A percentile compares a stretch with the other conserved stretches of the same genome.
These are phyloP conservation scores for Stichopus chloronotus DNA, from an alignment of 35 echinoderm and acorn worm genomes.

Conservation along the genomic window DNA sequence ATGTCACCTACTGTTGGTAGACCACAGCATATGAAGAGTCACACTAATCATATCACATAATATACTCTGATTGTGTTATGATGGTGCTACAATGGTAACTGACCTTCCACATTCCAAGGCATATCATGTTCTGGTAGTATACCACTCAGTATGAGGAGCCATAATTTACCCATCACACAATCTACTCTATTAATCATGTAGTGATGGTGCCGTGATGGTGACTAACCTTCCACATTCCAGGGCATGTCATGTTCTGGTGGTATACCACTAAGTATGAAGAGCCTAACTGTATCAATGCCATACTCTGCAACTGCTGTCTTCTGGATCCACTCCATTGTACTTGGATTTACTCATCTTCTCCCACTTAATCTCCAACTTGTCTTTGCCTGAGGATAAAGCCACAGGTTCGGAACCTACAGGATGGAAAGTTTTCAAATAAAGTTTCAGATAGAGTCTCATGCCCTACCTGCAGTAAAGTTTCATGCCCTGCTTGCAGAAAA, in stretches of 20 bases:
- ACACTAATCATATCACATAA: not conserved
- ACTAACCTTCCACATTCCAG: constrained; percentile 89
- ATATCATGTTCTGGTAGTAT: constrained; percentile 91
- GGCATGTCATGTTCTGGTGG: constrained; percentile 92
- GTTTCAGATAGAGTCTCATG: not conserved
- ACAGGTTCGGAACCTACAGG: constrained; percentile 73
- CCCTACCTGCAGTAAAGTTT: no score
- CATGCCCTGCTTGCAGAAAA: no score
- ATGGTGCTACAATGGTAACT: not conserved
- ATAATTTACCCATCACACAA: no score
- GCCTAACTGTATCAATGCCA: constrained; percentile 84
- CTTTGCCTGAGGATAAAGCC: constrained; percentile 56
- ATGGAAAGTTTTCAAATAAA: not conserved
- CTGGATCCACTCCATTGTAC: constrained; percentile 93
- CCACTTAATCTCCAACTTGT: constrained; percentile 78
- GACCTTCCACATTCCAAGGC: constrained; percentile 92
- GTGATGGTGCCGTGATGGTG: not conserved
- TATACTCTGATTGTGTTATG: no score
- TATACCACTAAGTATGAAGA: constrained; percentile 92
- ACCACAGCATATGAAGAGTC: constrained; percentile 84
- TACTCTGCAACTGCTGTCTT: constrained; percentile 68
- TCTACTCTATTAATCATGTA: no score
- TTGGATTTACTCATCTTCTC: constrained; percentile 99
- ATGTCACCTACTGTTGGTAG: constrained; percentile 77
- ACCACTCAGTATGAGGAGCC: constrained; percentile 90